These are phyloP conservation scores for Sebastes minor DNA, from an alignment of 2,797 vertebrate genomes.

Conservation along the genomic window DNA sequence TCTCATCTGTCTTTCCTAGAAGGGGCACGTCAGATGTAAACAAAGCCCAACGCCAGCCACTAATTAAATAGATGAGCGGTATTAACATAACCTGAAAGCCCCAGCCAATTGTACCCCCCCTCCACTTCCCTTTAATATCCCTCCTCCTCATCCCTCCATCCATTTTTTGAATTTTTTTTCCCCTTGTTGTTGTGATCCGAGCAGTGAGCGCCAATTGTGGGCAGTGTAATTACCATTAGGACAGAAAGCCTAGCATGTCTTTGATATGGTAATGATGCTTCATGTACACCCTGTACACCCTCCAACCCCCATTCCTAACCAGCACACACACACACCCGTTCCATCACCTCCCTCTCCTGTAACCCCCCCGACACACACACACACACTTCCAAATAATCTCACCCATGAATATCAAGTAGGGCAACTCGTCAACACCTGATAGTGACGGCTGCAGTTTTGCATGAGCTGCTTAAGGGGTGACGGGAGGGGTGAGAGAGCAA, in stretches of 20 bases:
- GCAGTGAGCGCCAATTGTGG: constrained; percentile 93
- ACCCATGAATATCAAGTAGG: constrained; percentile 93
- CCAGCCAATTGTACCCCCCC: constrained; percentile 83
- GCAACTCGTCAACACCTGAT: constrained; percentile 88
- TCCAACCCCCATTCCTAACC: constrained; percentile 51
- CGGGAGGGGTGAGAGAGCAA: constrained; percentile 30
- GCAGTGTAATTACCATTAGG: constrained; percentile 96
- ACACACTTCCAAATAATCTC: constrained; percentile 77
- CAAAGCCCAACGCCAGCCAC: constrained; percentile 80
- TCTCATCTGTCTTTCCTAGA: constrained; percentile 67
- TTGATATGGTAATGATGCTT: constrained; percentile 98
- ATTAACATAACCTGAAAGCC: constrained; percentile 91
- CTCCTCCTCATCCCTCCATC: constrained; percentile 71
- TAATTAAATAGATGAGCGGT: constrained; percentile 89
- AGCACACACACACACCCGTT: constrained; percentile 35
- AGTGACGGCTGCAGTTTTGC: constrained; percentile 70
- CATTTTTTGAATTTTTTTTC: constrained; percentile 69
- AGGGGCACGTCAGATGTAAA: constrained; percentile 84
- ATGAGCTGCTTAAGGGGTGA: constrained; percentile 21
- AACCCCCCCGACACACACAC: constrained; percentile 36
- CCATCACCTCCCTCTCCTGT: constrained; percentile 43
- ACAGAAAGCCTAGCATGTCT: constrained; percentile 90
- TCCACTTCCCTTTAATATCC: constrained; percentile 71
- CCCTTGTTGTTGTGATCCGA: constrained; percentile 91
- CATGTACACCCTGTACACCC: constrained; percentile 79